Evolutionary conservation across 1,140 invertebrate species (phyloP).

Genomic region (Camponotus floridanus): DNA sequence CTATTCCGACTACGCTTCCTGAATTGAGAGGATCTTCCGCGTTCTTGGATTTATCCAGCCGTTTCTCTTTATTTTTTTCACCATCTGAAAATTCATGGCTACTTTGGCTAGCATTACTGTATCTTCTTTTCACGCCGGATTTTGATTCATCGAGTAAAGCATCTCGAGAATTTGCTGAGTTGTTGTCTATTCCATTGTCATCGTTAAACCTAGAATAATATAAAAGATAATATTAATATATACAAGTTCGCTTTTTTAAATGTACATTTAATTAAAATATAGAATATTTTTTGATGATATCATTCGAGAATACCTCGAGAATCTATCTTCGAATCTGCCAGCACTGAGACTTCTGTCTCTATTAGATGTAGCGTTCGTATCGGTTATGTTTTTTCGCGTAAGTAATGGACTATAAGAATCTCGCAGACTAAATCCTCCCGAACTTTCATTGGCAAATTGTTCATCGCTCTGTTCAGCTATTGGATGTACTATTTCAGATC

Average conservation of each 20-base stretch:
- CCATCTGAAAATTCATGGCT: constrained; percentile 83
- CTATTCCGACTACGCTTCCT: constrained; percentile 85
- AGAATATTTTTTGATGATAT: neutral
- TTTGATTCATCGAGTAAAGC: constrained; percentile 82
- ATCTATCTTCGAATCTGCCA: constrained; percentile 82
- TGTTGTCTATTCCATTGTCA: constrained; percentile 80
- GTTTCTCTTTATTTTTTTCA: constrained; percentile 79
- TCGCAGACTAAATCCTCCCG: constrained; percentile 82
- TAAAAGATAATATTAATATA: neutral
- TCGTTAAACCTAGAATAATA: constrained; percentile 79
- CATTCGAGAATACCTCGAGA: constrained; percentile 75
- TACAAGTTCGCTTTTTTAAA: neutral
- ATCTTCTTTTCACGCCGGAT: constrained; percentile 78
- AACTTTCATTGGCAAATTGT: constrained; percentile 86
- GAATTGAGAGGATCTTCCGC: constrained; percentile 81
- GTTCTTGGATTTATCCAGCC: constrained; percentile 78
- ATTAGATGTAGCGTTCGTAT: constrained; percentile 77
- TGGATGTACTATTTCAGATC: constrained; percentile 93
- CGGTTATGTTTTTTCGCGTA: constrained; percentile 85
- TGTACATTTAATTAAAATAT: constrained; percentile 18
- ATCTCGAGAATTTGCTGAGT: constrained; percentile 83
- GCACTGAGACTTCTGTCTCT: constrained; percentile 80
- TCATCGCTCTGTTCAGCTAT: constrained; percentile 94
- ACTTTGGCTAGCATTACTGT: constrained; percentile 84
- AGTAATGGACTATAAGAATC: constrained; percentile 90